Percentiles rank a stretch among this genome's conserved stretches.
These are phyloP conservation scores for Ellobium chinense DNA, from an alignment of 2,888 invertebrate species.

Conservation along the genomic window DNA sequence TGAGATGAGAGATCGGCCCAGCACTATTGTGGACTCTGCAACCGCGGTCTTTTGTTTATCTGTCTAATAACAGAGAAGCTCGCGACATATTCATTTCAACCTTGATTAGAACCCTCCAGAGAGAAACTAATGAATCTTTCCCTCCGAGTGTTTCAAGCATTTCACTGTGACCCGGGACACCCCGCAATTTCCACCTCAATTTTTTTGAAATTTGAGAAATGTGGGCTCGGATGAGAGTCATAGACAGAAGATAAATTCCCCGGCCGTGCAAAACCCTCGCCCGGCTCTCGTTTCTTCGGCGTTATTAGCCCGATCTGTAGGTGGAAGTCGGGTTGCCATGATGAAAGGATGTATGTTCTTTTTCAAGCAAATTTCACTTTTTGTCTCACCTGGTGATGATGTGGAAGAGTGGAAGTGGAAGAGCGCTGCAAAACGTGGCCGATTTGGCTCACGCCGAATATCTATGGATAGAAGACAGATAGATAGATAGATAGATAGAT, in stretches of 20 bases:
- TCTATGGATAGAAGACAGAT: too few species aligned
- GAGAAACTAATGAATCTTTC: slow-evolving; percentile 21
- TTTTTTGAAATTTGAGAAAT: slow-evolving; percentile 16
- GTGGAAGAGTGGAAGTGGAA: too few species aligned
- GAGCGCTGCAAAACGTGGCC: too few species aligned
- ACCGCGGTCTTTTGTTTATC: background rate
- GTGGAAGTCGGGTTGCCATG: too few species aligned
- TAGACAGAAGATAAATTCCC: slow-evolving; percentile 17
- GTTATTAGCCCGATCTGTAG: slow-evolving; percentile 22
- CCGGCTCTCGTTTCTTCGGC: background rate
- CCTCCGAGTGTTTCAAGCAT: background rate
- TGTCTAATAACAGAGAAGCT: background rate
- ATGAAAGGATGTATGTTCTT: too few species aligned
- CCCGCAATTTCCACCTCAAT: slow-evolving; percentile 18
- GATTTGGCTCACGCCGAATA: too few species aligned
- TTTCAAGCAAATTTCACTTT: too few species aligned
- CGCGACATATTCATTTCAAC: slow-evolving; percentile 7
- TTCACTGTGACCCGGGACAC: background rate
- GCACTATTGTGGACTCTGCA: too few species aligned
- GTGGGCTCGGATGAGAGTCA: background rate
- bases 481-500: too few species aligned
- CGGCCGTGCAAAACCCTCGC: background rate
- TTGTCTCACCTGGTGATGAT: too few species aligned
- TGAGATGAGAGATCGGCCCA: too few species aligned
- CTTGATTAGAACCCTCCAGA: background rate